These are phyloP conservation scores for Ophion slaviceki DNA, from an alignment of 2,888 invertebrate genomes.

Conservation along the genomic window DNA sequence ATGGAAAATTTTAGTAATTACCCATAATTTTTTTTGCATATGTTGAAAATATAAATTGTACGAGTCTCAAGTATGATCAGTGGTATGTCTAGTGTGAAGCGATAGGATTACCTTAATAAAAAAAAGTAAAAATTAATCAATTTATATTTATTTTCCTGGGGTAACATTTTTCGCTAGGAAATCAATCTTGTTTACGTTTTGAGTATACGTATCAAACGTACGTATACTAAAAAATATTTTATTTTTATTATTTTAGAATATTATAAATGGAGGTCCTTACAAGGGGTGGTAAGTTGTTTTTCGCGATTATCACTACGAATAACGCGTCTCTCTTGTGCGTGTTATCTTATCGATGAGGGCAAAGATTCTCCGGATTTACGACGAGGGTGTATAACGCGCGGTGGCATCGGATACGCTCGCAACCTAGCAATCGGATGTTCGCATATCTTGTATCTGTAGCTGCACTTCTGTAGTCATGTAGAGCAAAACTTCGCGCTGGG, in stretches of 20 bases:
- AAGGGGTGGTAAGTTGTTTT: background rate
- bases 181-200: no score
- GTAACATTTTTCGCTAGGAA: no score
- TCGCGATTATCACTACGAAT: slow-evolving; percentile 18
- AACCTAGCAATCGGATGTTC: slow-evolving; percentile 54
- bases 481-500: slow-evolving; percentile 32
- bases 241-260: no score
- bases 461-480: slow-evolving; percentile 30
- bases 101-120: no score
- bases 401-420: slow-evolving; percentile 45
- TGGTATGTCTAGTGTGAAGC: no score
- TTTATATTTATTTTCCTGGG: background rate
- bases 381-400: slow-evolving; percentile 31
- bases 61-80: no score
- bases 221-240: background rate
- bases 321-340: slow-evolving; percentile 22
- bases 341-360: slow-evolving; percentile 46
- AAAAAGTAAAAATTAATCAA: background rate
- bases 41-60: no score
- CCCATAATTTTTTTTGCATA: no score
- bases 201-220: no score
- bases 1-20: no score
- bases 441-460: slow-evolving; percentile 40
- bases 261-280: background rate
- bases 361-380: slow-evolving; percentile 26